phyloP scores from a whole-genome alignment of 2,888 invertebrate genomes.

The Cryptocephalus moraei region DNA sequence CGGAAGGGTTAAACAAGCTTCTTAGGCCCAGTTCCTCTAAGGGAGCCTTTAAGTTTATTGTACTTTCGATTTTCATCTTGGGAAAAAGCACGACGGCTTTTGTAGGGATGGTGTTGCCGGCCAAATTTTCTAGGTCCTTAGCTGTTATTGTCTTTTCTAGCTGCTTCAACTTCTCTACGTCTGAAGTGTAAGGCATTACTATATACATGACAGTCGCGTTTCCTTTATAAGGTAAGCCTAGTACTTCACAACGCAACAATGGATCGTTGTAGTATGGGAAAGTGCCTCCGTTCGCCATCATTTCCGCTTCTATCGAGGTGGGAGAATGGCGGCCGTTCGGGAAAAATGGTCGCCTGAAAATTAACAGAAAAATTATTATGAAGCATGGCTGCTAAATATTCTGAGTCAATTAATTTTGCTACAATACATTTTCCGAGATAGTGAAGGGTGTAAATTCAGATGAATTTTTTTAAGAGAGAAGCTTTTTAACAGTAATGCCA shows the following conservation, averaged over 20 bases:
- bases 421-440: too few species aligned
- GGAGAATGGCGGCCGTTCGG: constrained; percentile 38
- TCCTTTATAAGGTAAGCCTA: constrained; percentile 64
- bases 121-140: constrained; percentile 41
- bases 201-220: constrained; percentile 54
- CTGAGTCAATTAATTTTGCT: too few species aligned
- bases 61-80: constrained; percentile 59
- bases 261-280: constrained; percentile 48
- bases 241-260: constrained; percentile 46
- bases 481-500: too few species aligned
- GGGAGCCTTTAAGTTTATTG: constrained; percentile 43
- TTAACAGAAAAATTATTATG: neutral
- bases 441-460: too few species aligned
- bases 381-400: too few species aligned
- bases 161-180: constrained; percentile 37
- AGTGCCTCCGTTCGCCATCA: constrained; percentile 57
- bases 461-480: too few species aligned
- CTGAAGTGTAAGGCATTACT: constrained; percentile 48
- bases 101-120: constrained; percentile 38
- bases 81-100: constrained; percentile 53
- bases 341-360: constrained; percentile 48
- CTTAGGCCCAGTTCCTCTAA: constrained; percentile 49
- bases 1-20: constrained; percentile 49
- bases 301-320: constrained; percentile 41
- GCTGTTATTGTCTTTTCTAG: constrained; percentile 43